These are phyloP conservation scores for Anser cygnoides DNA, from an alignment of 2,113 vertebrate species.

Conservation along the genomic window DNA sequence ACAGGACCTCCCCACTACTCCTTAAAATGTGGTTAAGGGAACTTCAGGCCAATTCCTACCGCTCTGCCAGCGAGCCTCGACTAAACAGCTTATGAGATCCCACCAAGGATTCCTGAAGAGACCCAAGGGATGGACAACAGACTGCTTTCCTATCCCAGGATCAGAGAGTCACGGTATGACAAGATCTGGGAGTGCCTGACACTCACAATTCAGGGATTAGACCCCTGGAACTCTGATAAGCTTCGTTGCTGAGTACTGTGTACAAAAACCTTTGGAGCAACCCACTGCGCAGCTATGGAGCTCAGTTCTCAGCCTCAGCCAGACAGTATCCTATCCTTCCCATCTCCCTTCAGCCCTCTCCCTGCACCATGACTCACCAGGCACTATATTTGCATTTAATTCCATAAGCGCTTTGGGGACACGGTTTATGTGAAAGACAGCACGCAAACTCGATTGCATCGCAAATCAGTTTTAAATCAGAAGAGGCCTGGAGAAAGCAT, in stretches of 20 bases:
- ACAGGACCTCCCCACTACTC: not conserved
- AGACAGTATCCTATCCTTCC: not conserved
- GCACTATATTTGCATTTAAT: conserved; percentile 24
- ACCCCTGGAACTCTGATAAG: not conserved
- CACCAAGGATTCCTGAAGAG: not conserved
- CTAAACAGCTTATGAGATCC: rapidly evolving
- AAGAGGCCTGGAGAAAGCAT: not conserved
- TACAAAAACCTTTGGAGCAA: not conserved
- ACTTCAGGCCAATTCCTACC: not conserved
- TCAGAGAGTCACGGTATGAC: not conserved
- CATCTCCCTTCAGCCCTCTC: not conserved
- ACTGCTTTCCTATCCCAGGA: not conserved
- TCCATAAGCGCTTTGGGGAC: not conserved
- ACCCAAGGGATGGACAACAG: not conserved
- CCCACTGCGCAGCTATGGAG: not conserved
- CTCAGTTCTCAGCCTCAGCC: not conserved
- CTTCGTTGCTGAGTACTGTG: not conserved
- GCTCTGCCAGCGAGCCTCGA: not conserved
- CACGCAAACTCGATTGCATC: not conserved
- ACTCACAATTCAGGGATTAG: not conserved
- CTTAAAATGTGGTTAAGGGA: not conserved
- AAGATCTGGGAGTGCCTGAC: not conserved
- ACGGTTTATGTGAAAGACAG: not conserved
- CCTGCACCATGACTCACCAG: not conserved
- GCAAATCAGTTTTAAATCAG: not conserved